Evolutionary conservation across 2,113 vertebrate species (phyloP).

Genomic region (Dolichotis patagonum): DNA sequence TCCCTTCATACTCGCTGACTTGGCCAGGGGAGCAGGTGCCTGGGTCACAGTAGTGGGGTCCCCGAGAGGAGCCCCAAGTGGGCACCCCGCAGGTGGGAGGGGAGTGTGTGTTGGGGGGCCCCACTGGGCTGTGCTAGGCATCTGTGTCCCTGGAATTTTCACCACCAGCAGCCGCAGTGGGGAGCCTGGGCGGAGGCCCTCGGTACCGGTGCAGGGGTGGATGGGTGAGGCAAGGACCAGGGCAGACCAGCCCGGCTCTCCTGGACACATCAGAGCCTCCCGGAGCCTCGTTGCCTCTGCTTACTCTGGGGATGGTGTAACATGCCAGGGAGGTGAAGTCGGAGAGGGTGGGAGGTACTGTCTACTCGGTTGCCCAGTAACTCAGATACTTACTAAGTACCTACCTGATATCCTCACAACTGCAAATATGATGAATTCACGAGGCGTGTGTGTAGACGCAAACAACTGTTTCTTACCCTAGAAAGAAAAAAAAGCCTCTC

Average conservation of each 20-base stretch:
- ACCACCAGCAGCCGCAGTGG: fast-evolving
- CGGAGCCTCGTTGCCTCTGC: neutral
- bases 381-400: neutral
- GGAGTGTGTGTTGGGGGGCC: neutral
- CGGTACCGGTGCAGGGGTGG: neutral
- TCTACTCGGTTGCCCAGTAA: neutral
- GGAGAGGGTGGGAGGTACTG: fast-evolving
- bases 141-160: neutral
- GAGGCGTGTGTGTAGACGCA: neutral
- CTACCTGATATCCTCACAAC: neutral
- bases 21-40: neutral
- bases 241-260: neutral
- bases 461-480: neutral
- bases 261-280: neutral
- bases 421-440: neutral
- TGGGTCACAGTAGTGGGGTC: neutral
- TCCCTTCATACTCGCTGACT: neutral
- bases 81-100: too few relatives aligned
- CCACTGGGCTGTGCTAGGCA: neutral
- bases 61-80: fast-evolving
- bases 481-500: neutral
- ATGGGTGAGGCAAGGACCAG: neutral
- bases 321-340: neutral
- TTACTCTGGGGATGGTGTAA: neutral
- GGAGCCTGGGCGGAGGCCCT: neutral